Evolutionary conservation across 2,888 invertebrate genomes (phyloP), one percentile per base, ranked within the genome.

Genomic region (Ypsolopha scabrella): DNA sequence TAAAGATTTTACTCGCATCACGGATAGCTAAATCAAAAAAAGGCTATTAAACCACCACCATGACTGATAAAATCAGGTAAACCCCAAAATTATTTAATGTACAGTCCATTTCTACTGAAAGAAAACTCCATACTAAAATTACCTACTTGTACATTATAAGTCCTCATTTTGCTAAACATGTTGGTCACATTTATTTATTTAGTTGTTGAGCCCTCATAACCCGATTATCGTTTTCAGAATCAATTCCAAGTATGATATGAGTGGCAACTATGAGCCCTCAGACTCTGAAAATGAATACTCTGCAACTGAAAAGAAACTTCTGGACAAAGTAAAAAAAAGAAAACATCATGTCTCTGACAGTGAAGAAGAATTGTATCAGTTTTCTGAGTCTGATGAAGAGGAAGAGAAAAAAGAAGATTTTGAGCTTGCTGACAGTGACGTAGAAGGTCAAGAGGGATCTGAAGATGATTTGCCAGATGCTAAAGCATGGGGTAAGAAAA

Each of bases 401-500:
- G 80, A 86, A 48, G 67, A 76, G 38, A 83, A 83, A 36, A 80
- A 86, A 54, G 74, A 80, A 41, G 81, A 88, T 55, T 68, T 87
- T 55, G 78, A 65, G 39, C 87, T 72, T 79, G 90, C 91, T 6
- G 88, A 91, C 53, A 92, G 91, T 75, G 96, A 96, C 75, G 89
- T 95, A 8, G 95, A 95, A 70, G 92, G 92, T 0, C 90, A 91
- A 58, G 90, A 90, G 55, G 88, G 89, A 55, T 87, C 88, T 34
- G 90, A 92, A 63, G 90, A 90, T 69, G 90, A 91, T 64, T 80
- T 95, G 56, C 95, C 95, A 0, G 90, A 95, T 72, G 88, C 90
- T 2, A 92, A 93, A 76, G 95, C 96, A 14, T 97, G 97, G 97
- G 97, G 97, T 46, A 92, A 91, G 66, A 92, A 92, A 59, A 93